Base-by-base conservation (phyloP, 2,888 invertebrate genomes). In the Parochlus steinenii region DNA sequence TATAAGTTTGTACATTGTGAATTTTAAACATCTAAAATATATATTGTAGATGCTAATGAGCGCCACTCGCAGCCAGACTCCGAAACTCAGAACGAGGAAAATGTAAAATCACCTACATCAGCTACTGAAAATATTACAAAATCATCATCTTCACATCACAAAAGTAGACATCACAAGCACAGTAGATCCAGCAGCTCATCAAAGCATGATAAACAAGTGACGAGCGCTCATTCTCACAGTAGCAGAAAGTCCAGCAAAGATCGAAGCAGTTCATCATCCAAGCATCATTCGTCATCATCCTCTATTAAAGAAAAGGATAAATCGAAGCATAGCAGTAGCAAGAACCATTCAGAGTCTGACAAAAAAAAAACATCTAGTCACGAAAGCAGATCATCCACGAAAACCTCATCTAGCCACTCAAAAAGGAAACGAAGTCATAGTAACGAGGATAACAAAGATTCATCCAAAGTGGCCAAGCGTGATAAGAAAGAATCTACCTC, bases 301-400 rank as follows among this genome's bases (percentile, higher is more conserved):
- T 56, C 56, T 19, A 56, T 59, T 23, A 52, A 50, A 7, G 59
- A 61, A 45, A 51, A 58, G 15, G 46, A 44, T 18, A 53, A 52
- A 43, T 40, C 48, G 3, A 54, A 54, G 43, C 47, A 45, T 38
- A 52, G 55, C 50, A 46, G 54, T 18, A 58, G 54, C 45, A 47
- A 44, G 43, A 58, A 58, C 48, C 49, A 52, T 36, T 40, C 43
- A 11, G 50, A 52, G n/a, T 46, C 48, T 16, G 18, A 29, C 17
- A 14, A 30, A 14, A 31, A 33, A 20, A 14, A 26, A 24, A 31
- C 23, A 39, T 45, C 53, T 39, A 37, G 45, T 36, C 50, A 48
- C 53, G 34, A 47, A 49, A 24, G 57, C 52, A 43, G 51, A 53
- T 36, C 47, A 49, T 29, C 48, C 47, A 39, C 45, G 51, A 31